Base-by-base conservation (phyloP, 92 coral and sea anemone genomes). In the Plumapathes pennacea region DNA sequence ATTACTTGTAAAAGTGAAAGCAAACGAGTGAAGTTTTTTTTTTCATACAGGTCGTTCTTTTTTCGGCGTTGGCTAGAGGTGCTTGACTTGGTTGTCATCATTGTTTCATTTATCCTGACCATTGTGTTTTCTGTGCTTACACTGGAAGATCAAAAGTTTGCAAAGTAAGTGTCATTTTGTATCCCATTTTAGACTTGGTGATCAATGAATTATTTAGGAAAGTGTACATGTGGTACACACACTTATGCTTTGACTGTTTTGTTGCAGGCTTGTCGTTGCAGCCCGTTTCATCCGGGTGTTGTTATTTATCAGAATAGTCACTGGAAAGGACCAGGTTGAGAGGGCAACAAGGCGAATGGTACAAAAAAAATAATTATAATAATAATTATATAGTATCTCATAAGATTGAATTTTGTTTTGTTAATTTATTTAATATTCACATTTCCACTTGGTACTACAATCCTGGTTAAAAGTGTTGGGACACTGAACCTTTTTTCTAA, bases 261-360 rank as follows among this genome's bases (percentile, higher is more conserved):
- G 26, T 72, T 65, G 10, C 72, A 91, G 98, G 50, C 87, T 92
- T 12, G 54, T 88, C 55, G 77, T 92, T 42, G 81, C 88, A 37
- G 85, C 90, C 28, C 85, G 98, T 27, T 71, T 92, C 41, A 83
- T 92, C 29, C 76, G 98, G 15, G 57, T 92, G 22, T 74, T 92
- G 37, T 77, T 92, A 67, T 92, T 92, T 46, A 72, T 92, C 63
- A 89, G 98, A 72, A 75, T 92, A 38, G 90, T 88, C 6, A 83
- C 98, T 40, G 95, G 88, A 20, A 92, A 92, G 64, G 73, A 82
- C 31, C 96, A 92, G 79, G 60, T 92, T 38, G 98, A 92, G 69
- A 80, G 95, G 57, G 98, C 98, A 58, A 84, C 98, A 23, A 82
- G 98, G 41, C 75, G 96, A 57, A 80, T 92, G 98, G 98, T 92